phyloP scores from a whole-genome alignment of 2,888 invertebrate species.

The Yponomeuta malinellus region DNA sequence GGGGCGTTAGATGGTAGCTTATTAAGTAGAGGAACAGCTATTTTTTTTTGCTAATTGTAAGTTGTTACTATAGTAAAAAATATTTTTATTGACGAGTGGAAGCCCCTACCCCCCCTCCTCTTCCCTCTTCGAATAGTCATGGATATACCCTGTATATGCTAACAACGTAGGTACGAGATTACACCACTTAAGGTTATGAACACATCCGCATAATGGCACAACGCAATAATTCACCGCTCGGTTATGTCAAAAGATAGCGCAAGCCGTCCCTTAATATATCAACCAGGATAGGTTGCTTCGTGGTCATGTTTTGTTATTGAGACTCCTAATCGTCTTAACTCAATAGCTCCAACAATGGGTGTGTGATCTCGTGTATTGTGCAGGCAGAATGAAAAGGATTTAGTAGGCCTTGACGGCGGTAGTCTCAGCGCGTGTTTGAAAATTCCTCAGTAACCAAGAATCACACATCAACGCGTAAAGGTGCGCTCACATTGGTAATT shows the following conservation, averaged over 20 bases:
- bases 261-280: neutral
- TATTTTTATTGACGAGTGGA: no score
- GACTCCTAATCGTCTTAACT: constrained; percentile 58
- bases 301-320: constrained; percentile 36
- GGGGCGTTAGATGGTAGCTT: no score
- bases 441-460: constrained; percentile 1
- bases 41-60: no score
- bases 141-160: no score
- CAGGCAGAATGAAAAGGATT: constrained; percentile 60
- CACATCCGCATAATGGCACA: no score
- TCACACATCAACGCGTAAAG: neutral
- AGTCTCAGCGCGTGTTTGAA: neutral
- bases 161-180: no score
- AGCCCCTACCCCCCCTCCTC: no score
- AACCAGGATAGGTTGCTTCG: neutral
- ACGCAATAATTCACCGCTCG: neutral
- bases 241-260: neutral
- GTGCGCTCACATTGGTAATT: no score
- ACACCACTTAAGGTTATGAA: no score
- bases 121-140: no score
- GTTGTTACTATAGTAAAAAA: no score
- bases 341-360: constrained; percentile 56
- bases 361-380: constrained; percentile 56
- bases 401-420: constrained; percentile 34
- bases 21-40: no score